Percentiles rank a stretch among this genome's conserved stretches.
Evolutionary conservation across 64 coral and sea anemone species (phyloP).

Genomic region (Anthopleura sola): DNA sequence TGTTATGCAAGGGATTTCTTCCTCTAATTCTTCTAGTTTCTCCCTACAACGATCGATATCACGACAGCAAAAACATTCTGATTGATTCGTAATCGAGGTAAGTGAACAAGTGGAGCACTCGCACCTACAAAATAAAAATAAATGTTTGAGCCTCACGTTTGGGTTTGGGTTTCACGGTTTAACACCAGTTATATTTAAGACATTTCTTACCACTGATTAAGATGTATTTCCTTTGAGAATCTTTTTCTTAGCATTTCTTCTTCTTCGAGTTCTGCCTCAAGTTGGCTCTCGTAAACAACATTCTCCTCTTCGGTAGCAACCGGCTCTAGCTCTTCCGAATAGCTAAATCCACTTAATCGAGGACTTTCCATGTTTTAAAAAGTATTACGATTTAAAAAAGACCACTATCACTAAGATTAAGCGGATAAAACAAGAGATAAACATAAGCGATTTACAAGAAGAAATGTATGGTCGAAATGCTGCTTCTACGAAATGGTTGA

Average conservation of each 20-base stretch:
- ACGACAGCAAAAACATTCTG: not conserved
- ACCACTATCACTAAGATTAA: too few relatives aligned
- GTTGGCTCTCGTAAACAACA: too few relatives aligned
- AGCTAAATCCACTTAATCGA: too few relatives aligned
- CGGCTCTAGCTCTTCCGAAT: too few relatives aligned
- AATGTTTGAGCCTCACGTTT: not conserved
- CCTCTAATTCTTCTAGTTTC: not conserved
- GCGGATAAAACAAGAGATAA: too few relatives aligned
- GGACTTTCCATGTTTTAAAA: too few relatives aligned
- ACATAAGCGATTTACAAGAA: too few relatives aligned
- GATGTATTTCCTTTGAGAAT: not conserved
- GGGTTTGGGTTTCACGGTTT: not conserved
- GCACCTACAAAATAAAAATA: not conserved
- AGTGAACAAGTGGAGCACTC: not conserved
- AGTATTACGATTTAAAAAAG: too few relatives aligned
- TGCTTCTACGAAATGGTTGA: too few relatives aligned
- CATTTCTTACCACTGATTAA: not conserved
- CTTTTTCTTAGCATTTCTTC: not conserved
- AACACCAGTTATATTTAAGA: not conserved
- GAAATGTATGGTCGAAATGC: too few relatives aligned
- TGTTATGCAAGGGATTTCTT: not conserved
- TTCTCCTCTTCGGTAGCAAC: too few relatives aligned
- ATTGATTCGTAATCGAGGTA: not conserved
- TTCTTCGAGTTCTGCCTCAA: too few relatives aligned
- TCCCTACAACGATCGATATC: not conserved